Conservation (phyloP, 2,888 invertebrate species). For the Lumbricus terrestris region DNA sequence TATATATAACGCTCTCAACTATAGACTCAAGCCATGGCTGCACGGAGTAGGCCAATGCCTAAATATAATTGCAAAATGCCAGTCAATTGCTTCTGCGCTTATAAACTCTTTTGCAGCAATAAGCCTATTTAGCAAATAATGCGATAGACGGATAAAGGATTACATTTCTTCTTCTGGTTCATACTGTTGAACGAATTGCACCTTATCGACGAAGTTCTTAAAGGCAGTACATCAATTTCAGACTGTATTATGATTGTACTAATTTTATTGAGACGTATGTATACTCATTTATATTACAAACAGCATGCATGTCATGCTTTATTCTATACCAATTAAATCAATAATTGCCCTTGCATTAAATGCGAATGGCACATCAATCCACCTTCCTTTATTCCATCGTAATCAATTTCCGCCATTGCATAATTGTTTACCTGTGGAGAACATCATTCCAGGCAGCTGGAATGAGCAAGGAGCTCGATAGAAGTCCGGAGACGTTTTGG, state of each 20-base stretch:
- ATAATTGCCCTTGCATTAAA: not conserved
- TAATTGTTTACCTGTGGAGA: constrained; percentile 30
- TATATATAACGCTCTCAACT: no score
- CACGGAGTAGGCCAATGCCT: no score
- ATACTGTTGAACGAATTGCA: not conserved
- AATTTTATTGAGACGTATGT: no score
- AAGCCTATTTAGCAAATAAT: no score
- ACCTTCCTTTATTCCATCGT: not conserved
- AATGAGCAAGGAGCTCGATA: constrained; percentile 31
- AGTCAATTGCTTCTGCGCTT: no score
- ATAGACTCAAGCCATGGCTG: no score
- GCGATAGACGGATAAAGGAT: no score
- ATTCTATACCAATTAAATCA: not conserved
- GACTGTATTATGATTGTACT: not conserved
- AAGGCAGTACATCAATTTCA: not conserved
- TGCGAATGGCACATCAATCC: not conserved
- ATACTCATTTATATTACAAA: not conserved
- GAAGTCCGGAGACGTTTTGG: constrained; percentile 26
- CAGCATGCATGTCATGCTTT: not conserved
- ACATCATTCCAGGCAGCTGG: constrained; percentile 31
- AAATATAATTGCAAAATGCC: no score
- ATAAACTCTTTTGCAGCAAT: not conserved
- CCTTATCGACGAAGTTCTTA: not conserved
- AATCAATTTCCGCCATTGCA: not conserved
- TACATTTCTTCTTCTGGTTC: not conserved